Evolutionary conservation across 2,113 vertebrate species (phyloP).

Genomic region (Pelusios castaneus): DNA sequence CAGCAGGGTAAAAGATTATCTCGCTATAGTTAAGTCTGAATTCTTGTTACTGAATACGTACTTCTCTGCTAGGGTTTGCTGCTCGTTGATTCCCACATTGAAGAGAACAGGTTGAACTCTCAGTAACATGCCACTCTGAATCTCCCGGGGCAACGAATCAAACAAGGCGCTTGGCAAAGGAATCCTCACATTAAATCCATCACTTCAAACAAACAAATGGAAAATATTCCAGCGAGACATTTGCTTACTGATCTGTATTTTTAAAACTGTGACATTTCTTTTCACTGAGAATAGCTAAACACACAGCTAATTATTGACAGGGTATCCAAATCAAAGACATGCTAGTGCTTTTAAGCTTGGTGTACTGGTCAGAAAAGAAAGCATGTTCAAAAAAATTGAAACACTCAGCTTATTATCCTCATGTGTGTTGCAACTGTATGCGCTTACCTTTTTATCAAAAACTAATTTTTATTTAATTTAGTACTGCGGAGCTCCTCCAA

Average conservation of each 20-base stretch:
- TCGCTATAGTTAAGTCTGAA: background rate
- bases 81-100: constrained; percentile 98
- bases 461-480: background rate
- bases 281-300: background rate
- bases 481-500: background rate
- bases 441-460: background rate
- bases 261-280: background rate
- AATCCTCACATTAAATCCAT: constrained; percentile 96
- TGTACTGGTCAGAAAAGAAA: background rate
- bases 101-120: constrained; percentile 97
- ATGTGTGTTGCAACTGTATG: background rate
- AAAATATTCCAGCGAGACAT: background rate
- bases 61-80: constrained; percentile 98
- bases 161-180: constrained; percentile 94
- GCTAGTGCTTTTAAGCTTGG: background rate
- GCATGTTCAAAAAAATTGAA: background rate
- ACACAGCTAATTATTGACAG: background rate
- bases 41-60: constrained; percentile 66
- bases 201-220: constrained; percentile 69
- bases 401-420: background rate
- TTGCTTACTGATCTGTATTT: background rate
- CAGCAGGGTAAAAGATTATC: background rate
- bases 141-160: constrained; percentile 91
- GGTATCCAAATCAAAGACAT: background rate
- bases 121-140: constrained; percentile 98